These are phyloP conservation scores for Charanyca ferruginea DNA, from an alignment of 2,888 invertebrate species.

Conservation along the genomic window DNA sequence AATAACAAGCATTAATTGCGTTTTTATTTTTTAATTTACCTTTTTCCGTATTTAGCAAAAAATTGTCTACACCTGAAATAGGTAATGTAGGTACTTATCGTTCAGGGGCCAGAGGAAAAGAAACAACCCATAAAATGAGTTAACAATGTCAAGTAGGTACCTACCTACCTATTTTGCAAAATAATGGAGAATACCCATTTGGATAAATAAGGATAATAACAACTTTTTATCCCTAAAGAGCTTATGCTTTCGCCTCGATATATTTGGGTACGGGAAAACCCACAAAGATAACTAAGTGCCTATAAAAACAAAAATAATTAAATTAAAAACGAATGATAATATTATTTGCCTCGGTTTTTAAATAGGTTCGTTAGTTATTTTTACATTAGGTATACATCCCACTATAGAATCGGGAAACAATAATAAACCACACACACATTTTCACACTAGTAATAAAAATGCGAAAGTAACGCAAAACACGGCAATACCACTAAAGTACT, in stretches of 20 bases:
- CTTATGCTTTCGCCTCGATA: conserved; percentile 17
- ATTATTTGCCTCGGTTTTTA: neutral
- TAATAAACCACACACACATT: neutral
- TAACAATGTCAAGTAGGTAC: neutral
- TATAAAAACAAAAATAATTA: conserved; percentile 11
- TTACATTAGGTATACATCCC: neutral
- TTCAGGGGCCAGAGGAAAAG: conserved; percentile 7
- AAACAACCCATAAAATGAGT: conserved; percentile 9
- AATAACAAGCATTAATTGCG: neutral
- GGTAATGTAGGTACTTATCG: neutral
- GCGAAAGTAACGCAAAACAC: too few relatives aligned
- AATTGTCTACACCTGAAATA: conserved; percentile 17
- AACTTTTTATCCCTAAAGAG: conserved; percentile 8
- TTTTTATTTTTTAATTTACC: conserved; percentile 2
- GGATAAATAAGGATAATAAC: conserved; percentile 17
- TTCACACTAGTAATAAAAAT: neutral
- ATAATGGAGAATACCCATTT: neutral
- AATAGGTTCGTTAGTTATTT: neutral
- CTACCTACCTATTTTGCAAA: conserved; percentile 8
- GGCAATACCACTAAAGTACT: neutral
- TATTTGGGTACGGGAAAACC: conserved; percentile 18
- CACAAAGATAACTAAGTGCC: conserved; percentile 13
- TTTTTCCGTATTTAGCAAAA: neutral
- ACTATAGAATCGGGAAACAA: neutral
- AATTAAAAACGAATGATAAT: neutral